These are phyloP conservation scores for Nicator chloris DNA, from an alignment of 2,113 vertebrate genomes.

Conservation along the genomic window DNA sequence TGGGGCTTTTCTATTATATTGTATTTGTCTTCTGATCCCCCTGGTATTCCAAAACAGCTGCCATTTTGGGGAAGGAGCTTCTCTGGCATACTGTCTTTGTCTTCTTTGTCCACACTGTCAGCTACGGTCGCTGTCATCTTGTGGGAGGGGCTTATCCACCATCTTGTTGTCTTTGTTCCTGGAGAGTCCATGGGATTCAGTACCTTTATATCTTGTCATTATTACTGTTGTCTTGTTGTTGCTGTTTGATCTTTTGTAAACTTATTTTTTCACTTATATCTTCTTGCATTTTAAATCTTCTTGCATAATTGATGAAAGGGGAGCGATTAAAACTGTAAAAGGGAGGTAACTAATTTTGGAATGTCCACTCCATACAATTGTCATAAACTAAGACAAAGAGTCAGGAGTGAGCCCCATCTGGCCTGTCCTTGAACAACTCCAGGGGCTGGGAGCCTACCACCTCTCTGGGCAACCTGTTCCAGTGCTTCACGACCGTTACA, in stretches of 20 bases:
- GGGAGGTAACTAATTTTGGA: not conserved
- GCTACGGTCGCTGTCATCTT: fast-evolving
- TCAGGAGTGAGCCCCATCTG: not conserved
- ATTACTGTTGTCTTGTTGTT: not conserved
- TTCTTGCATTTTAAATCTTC: not conserved
- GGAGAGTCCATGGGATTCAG: not conserved
- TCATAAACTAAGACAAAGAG: not conserved
- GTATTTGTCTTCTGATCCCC: not conserved
- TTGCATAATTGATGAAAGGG: not conserved
- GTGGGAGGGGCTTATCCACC: not conserved
- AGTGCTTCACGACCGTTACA: not conserved
- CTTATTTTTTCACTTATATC: not conserved
- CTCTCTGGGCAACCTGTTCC: not conserved
- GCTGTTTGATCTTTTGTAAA: not conserved
- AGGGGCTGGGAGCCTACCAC: not conserved
- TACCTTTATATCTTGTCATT: not conserved
- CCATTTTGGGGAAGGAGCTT: not conserved
- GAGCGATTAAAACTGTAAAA: not conserved
- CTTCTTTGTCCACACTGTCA: fast-evolving
- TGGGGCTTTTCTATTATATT: fast-evolving
- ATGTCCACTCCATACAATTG: no score
- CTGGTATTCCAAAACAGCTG: not conserved
- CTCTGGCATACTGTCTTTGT: fast-evolving
- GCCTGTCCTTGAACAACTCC: not conserved
- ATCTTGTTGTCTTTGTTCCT: not conserved